Conservation (phyloP, 1,140 invertebrate species). For the Coenobita brevimanus region DNA sequence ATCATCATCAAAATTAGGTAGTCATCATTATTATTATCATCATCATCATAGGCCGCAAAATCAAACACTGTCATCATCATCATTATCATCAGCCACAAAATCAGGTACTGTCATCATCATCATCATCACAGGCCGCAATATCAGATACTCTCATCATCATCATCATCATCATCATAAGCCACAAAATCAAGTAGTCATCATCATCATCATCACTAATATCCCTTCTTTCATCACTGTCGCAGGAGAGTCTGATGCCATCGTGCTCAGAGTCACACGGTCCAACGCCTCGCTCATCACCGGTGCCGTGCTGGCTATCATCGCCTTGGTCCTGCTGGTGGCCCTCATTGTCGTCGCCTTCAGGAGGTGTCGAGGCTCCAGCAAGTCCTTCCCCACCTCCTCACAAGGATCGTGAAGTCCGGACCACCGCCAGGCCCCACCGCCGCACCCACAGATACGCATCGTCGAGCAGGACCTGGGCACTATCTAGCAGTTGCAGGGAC, state of each 20-base stretch:
- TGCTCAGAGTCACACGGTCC: slow-evolving; percentile 32
- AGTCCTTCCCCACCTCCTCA: slow-evolving; percentile 15
- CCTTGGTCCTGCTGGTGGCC: slow-evolving; percentile 25
- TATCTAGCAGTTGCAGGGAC: too few species aligned
- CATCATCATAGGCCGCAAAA: too few species aligned
- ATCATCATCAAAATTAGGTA: too few species aligned
- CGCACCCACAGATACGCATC: slow-evolving; percentile 15
- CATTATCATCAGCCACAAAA: not conserved
- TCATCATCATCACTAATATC: too few species aligned
- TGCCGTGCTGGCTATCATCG: slow-evolving; percentile 38
- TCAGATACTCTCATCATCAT: too few species aligned
- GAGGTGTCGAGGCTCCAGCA: slow-evolving; percentile 1
- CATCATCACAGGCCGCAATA: not conserved
- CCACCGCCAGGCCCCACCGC: not conserved
- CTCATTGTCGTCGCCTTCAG: slow-evolving; percentile 47
- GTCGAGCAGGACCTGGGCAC: slow-evolving; percentile 53
- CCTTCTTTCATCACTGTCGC: not conserved
- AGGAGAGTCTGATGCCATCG: slow-evolving; percentile 52
- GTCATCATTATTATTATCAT: too few species aligned
- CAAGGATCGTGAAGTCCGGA: slow-evolving; percentile 13
- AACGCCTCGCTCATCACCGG: slow-evolving; percentile 42
- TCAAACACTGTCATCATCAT: not conserved
- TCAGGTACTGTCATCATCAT: not conserved
- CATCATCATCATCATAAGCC: too few species aligned
- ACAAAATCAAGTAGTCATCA: not conserved